phyloP scores from a whole-genome alignment of 2,113 vertebrate genomes.

The Paradoxurus hermaphroditus region DNA sequence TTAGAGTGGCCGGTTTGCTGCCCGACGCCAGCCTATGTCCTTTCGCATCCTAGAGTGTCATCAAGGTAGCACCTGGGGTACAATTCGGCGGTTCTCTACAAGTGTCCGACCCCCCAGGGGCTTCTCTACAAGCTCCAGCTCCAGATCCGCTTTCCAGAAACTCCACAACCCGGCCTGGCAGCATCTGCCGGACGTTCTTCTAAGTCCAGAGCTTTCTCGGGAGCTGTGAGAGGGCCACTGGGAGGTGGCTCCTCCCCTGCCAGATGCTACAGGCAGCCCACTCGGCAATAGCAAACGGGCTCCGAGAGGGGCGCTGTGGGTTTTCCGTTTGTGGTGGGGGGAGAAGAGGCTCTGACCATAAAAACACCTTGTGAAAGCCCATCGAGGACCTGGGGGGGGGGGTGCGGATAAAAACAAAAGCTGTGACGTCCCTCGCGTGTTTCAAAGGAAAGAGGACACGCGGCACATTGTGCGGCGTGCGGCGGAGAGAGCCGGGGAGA shows the following conservation, averaged over 20 bases:
- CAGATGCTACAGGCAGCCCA: background rate
- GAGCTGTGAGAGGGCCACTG: background rate
- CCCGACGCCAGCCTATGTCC: background rate
- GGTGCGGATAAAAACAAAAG: background rate
- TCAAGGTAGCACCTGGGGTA: background rate
- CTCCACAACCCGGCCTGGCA: background rate
- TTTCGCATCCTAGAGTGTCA: background rate
- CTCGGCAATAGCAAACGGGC: background rate
- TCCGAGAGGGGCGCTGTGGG: background rate
- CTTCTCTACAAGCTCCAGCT: background rate
- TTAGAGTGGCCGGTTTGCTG: background rate
- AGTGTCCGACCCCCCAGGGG: background rate
- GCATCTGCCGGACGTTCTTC: background rate
- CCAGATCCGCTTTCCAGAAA: background rate
- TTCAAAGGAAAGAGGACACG: conserved; percentile 52
- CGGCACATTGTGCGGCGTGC: background rate
- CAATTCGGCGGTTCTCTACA: background rate
- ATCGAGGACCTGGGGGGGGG: background rate
- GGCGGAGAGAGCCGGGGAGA: background rate
- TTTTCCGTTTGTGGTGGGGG: background rate
- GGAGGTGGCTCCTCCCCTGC: background rate
- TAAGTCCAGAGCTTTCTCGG: background rate
- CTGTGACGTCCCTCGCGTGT: background rate
- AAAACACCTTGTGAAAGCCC: conserved; percentile 34
- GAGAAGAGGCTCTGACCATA: background rate